Evolutionary conservation across 2,113 vertebrate species (phyloP).

Genomic region (Collichthys lucidus): DNA sequence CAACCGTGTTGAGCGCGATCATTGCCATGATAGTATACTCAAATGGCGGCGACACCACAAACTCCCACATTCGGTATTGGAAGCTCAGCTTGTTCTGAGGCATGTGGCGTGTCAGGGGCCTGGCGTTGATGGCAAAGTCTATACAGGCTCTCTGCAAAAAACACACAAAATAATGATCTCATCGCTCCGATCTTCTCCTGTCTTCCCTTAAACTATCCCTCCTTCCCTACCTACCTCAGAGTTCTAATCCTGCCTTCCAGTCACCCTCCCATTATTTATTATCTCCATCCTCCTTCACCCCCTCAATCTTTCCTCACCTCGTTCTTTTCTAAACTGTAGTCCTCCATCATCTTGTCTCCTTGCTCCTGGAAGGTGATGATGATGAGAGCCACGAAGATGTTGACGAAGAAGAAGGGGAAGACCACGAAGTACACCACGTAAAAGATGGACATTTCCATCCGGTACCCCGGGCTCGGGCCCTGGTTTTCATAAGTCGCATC

Average conservation of each 20-base stretch:
- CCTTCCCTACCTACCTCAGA: not conserved
- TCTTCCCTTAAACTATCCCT: not conserved
- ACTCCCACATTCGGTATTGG: constrained; percentile 98
- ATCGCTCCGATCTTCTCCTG: not conserved
- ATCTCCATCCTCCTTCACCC: not conserved
- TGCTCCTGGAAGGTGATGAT: constrained; percentile 99
- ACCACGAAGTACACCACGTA: constrained; percentile 99
- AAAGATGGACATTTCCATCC: constrained; percentile 99
- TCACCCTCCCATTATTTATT: not conserved
- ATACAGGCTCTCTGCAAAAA: constrained; percentile 92
- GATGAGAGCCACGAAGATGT: constrained; percentile 98
- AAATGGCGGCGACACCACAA: constrained; percentile 96
- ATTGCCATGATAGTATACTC: constrained; percentile 99
- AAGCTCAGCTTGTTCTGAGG: constrained; percentile 96
- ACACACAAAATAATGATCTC: not conserved
- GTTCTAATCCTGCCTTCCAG: not conserved
- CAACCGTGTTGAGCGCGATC: constrained; percentile 98
- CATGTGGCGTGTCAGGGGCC: constrained; percentile 95
- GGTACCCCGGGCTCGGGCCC: constrained; percentile 95
- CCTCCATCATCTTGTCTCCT: constrained; percentile 99
- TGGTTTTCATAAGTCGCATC: constrained; percentile 98
- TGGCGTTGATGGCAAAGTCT: constrained; percentile 97
- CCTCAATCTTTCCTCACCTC: constrained; percentile 84
- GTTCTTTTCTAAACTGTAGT: constrained; percentile 98
- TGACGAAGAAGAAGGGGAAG: constrained; percentile 99